A percentile compares a stretch with the other conserved stretches of the same genome.
Conservation (phyloP, 2,888 invertebrate genomes). For the Mythimna albipuncta region DNA sequence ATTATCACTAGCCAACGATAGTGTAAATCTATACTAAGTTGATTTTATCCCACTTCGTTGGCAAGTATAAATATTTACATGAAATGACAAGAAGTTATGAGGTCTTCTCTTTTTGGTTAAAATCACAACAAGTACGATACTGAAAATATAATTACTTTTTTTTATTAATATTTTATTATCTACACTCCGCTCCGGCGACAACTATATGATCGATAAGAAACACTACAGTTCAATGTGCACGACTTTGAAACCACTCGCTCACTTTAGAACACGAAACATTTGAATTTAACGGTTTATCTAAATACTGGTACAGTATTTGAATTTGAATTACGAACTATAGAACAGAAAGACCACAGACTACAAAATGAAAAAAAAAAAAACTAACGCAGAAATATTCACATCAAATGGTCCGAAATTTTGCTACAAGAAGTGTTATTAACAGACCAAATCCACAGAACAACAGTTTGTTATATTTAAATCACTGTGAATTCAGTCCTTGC, state of each 20-base stretch:
- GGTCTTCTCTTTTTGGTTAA: conserved; percentile 87
- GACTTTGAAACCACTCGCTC: conserved; percentile 59
- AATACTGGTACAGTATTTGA: conserved; percentile 25
- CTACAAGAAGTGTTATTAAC: neutral
- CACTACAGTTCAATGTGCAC: conserved; percentile 60
- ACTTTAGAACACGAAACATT: conserved; percentile 40
- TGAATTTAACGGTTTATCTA: conserved; percentile 27
- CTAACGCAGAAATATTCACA: conserved; percentile 10
- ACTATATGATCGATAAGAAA: conserved; percentile 53
- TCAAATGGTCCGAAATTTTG: conserved; percentile 1
- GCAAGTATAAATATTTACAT: conserved; percentile 78
- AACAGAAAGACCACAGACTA: conserved; percentile 6
- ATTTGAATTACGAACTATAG: conserved; percentile 31
- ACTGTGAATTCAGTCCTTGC: neutral
- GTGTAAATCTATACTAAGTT: conserved; percentile 44
- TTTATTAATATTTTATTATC: conserved; percentile 71
- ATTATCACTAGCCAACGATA: conserved; percentile 54
- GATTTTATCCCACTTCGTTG: conserved; percentile 50
- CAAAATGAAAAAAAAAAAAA: neutral
- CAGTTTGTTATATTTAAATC: neutral
- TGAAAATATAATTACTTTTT: conserved; percentile 82
- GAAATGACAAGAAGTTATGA: conserved; percentile 80
- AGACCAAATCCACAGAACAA: neutral
- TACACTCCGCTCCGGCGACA: conserved; percentile 75
- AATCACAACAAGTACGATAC: conserved; percentile 88